phyloP scores from a whole-genome alignment of 2,797 vertebrate species.

The Megaceryle alcyon region DNA sequence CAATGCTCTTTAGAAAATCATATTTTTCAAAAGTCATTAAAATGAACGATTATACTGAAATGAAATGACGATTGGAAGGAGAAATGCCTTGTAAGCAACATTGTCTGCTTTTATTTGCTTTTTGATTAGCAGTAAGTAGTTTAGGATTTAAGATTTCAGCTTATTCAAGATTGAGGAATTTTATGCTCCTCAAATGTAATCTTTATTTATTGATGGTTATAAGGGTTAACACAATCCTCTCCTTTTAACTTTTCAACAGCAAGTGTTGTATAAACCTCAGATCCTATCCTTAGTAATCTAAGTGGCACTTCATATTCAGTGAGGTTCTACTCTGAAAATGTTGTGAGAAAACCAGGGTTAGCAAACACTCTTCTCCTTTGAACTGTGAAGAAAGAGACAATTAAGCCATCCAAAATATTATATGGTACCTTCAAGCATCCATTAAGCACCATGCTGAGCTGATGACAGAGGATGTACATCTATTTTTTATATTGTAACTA shows the following conservation, averaged over 20 bases:
- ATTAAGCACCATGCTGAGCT: slow-evolving; percentile 46
- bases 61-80: neutral
- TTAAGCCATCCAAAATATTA: slow-evolving; percentile 66
- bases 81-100: neutral
- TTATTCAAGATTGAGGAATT: slow-evolving; percentile 2
- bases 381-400: slow-evolving; percentile 58
- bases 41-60: slow-evolving; percentile 1
- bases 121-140: neutral
- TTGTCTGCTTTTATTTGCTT: slow-evolving; percentile 24
- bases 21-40: slow-evolving; percentile 30
- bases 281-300: neutral
- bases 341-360: slow-evolving; percentile 56
- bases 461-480: slow-evolving; percentile 10
- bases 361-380: slow-evolving; percentile 50
- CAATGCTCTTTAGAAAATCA: neutral
- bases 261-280: slow-evolving; percentile 46
- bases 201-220: neutral
- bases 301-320: slow-evolving; percentile 51
- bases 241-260: slow-evolving; percentile 37
- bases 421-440: slow-evolving; percentile 41
- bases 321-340: slow-evolving; percentile 56
- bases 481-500: slow-evolving; percentile 57
- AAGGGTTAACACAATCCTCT: neutral
- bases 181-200: slow-evolving; percentile 7
- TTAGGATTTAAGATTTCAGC: slow-evolving; percentile 12